These are phyloP conservation scores for Pangasius sanitwongsei DNA, from an alignment of 2,797 vertebrate species.

Conservation along the genomic window DNA sequence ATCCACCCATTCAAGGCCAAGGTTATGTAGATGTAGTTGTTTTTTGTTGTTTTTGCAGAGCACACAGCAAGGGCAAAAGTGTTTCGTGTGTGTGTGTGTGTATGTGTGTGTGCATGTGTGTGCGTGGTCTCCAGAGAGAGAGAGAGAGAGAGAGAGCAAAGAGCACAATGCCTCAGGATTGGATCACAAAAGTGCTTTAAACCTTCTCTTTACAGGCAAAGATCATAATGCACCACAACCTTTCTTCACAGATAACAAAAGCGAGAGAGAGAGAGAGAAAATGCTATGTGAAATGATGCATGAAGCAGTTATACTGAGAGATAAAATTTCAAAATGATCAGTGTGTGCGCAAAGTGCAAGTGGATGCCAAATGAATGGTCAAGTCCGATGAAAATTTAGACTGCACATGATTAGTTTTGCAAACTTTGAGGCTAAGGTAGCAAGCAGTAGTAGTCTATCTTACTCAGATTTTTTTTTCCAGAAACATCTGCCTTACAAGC, in stretches of 20 bases:
- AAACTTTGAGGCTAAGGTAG: not conserved
- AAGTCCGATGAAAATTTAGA: not conserved
- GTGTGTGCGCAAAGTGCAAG: not conserved
- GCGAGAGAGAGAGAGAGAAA: not conserved
- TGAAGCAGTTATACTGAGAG: not conserved
- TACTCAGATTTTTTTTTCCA: not conserved
- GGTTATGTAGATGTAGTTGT: not conserved
- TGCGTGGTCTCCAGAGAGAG: not conserved
- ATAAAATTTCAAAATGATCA: not conserved
- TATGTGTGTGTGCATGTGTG: not conserved
- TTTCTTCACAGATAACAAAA: not conserved
- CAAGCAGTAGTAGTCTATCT: not conserved
- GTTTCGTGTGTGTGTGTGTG: not conserved
- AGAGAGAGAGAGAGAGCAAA: not conserved
- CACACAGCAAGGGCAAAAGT: not conserved
- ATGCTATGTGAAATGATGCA: not conserved
- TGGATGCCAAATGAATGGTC: not conserved
- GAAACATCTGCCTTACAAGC: not conserved
- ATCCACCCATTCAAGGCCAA: not conserved
- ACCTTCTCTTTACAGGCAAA: slow-evolving; percentile 6
- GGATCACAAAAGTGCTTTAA: slow-evolving; percentile 16
- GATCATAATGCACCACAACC: slow-evolving; percentile 10
- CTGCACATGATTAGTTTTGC: not conserved
- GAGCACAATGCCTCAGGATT: slow-evolving; percentile 18
- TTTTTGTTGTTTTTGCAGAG: not conserved